Evolutionary conservation across 2,113 vertebrate species (phyloP).

Genomic region (Cynocephalus volans): DNA sequence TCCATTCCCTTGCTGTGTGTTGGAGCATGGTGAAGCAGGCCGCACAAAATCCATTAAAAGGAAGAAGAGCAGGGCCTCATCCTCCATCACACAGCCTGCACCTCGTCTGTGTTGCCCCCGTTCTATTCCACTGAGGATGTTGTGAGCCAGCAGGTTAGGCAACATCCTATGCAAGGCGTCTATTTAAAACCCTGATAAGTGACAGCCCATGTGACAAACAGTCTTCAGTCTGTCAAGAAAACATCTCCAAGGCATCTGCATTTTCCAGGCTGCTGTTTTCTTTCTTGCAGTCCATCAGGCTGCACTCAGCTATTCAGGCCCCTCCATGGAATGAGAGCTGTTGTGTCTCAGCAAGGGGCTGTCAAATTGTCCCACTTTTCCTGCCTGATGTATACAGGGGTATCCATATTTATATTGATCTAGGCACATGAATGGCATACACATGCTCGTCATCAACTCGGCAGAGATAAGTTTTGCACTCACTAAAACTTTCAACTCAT

Average conservation of each 20-base stretch:
- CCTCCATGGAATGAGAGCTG: conserved; percentile 50
- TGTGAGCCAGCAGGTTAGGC: no score
- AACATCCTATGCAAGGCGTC: no score
- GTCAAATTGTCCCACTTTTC: conserved; percentile 69
- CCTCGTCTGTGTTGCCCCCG: no score
- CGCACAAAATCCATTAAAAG: no score
- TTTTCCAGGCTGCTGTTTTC: conserved; percentile 75
- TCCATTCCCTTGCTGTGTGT: no score
- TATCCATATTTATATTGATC: conserved; percentile 81
- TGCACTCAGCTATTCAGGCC: conserved; percentile 69
- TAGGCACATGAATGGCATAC: conserved; percentile 24
- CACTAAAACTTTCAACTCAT: conserved; percentile 30
- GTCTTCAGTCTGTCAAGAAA: conserved; percentile 67
- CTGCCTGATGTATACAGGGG: conserved; percentile 68
- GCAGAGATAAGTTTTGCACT: conserved; percentile 22
- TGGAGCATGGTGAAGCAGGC: no score
- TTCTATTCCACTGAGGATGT: no score
- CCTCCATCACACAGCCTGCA: no score
- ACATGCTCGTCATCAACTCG: conserved; percentile 34
- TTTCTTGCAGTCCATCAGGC: background rate
- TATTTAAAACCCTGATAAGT: background rate
- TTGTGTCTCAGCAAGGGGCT: conserved; percentile 77
- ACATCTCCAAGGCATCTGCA: conserved; percentile 59
- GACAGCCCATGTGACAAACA: conserved; percentile 79
- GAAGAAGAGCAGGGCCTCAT: no score